Evolutionary conservation across 2,888 invertebrate species (phyloP).

Genomic region (Erebia ligea): DNA sequence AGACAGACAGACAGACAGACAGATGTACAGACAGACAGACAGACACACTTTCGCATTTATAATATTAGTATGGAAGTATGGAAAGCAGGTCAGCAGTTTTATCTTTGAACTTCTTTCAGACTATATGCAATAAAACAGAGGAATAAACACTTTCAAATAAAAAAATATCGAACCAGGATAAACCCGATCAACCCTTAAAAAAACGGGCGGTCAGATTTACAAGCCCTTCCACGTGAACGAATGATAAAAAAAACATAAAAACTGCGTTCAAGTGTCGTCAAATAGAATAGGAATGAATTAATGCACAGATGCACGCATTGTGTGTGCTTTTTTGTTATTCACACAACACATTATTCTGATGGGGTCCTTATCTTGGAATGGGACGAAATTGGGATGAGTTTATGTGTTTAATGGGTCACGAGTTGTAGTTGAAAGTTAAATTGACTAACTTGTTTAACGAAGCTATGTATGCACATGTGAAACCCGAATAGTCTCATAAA

Average conservation of each 20-base stretch:
- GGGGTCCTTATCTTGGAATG: slow-evolving; percentile 25
- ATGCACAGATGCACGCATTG: slow-evolving; percentile 50
- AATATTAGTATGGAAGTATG: too few relatives aligned
- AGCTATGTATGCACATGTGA: not conserved
- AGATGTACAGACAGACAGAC: too few relatives aligned
- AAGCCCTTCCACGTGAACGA: slow-evolving; percentile 57
- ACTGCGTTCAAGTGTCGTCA: slow-evolving; percentile 43
- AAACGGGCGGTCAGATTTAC: slow-evolving; percentile 46
- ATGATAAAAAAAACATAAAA: slow-evolving; percentile 54
- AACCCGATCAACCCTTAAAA: slow-evolving; percentile 22
- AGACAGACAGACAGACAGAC: too few relatives aligned
- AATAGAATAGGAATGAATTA: slow-evolving; percentile 52
- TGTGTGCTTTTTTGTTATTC: slow-evolving; percentile 36
- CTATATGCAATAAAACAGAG: not conserved
- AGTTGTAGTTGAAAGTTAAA: slow-evolving; percentile 14
- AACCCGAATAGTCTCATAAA: not conserved
- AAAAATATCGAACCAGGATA: slow-evolving; percentile 12
- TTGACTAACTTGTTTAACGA: slow-evolving; percentile 5
- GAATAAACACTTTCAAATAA: not conserved
- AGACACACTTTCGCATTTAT: too few relatives aligned
- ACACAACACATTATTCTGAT: slow-evolving; percentile 23
- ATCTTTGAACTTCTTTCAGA: too few relatives aligned
- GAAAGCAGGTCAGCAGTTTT: too few relatives aligned
- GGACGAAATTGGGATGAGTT: slow-evolving; percentile 37
- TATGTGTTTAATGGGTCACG: slow-evolving; percentile 41